phyloP scores from a whole-genome alignment of 2,797 vertebrate species.

The Nannoperca australis region DNA sequence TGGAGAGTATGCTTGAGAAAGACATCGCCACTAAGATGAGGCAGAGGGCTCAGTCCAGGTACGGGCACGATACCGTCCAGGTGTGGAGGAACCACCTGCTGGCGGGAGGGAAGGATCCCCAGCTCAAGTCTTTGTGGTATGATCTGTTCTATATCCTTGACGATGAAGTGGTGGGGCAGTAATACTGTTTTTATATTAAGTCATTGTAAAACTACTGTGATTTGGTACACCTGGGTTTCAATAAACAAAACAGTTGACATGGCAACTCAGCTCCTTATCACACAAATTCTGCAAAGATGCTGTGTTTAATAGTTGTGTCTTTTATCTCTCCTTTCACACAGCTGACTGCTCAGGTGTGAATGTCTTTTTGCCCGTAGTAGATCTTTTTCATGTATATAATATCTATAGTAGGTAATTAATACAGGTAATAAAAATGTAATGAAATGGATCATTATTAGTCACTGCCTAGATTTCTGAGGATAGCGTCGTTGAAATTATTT shows the following conservation, averaged over 20 bases:
- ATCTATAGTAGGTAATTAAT: neutral
- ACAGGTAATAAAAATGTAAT: neutral
- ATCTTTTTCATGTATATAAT: neutral
- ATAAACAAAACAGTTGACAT: neutral
- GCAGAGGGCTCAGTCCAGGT: constrained; percentile 93
- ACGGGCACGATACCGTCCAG: constrained; percentile 95
- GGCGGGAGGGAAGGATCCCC: constrained; percentile 92
- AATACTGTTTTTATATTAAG: neutral
- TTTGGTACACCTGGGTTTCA: neutral
- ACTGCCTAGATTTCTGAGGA: neutral
- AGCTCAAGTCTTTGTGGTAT: constrained; percentile 97
- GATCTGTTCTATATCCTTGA: constrained; percentile 96
- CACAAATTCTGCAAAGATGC: neutral
- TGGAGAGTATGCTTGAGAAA: constrained; percentile 86
- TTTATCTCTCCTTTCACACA: neutral
- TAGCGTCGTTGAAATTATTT: neutral
- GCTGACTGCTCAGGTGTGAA: neutral
- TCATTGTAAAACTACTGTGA: neutral
- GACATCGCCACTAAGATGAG: constrained; percentile 99
- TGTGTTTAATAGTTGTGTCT: neutral
- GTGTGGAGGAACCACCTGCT: constrained; percentile 96
- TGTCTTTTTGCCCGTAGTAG: neutral
- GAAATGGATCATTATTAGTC: neutral
- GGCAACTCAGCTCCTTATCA: neutral
- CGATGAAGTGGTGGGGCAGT: neutral